These are phyloP conservation scores for Eupleurogrammus muticus DNA, from an alignment of 2,797 vertebrate genomes.

Conservation along the genomic window DNA sequence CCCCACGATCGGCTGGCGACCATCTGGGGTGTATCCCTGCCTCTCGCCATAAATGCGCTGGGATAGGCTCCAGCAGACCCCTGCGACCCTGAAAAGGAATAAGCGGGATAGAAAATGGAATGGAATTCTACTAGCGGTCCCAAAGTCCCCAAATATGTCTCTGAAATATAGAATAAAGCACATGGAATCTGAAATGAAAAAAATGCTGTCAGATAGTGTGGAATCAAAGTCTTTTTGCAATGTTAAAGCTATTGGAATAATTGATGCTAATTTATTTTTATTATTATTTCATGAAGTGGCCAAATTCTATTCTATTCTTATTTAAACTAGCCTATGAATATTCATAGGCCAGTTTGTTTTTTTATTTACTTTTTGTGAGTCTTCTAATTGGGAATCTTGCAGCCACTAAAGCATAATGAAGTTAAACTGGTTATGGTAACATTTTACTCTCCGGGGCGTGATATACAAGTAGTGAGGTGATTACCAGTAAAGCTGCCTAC, in stretches of 20 bases:
- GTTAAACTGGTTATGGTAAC: neutral
- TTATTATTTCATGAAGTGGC: slow-evolving; percentile 1
- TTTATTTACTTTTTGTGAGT: neutral
- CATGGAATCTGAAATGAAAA: neutral
- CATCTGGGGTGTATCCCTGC: no score
- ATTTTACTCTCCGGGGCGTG: neutral
- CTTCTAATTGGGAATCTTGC: no score
- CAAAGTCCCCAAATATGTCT: neutral
- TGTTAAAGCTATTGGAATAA: neutral
- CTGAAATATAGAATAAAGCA: neutral
- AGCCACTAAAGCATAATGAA: neutral
- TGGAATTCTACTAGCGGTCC: neutral
- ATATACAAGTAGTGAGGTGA: neutral
- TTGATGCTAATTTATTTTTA: neutral
- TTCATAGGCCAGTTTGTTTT: neutral
- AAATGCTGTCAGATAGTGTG: neutral
- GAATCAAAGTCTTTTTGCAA: neutral
- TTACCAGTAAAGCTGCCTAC: neutral
- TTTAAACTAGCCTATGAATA: no score
- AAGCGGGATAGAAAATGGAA: no score
- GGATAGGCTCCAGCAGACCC: no score
- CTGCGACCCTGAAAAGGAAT: no score
- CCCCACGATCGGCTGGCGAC: no score
- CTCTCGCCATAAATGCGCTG: no score
- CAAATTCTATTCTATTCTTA: no score